Conservation (phyloP, 64 coral and sea anemone genomes). For the Stylophora pistillata region DNA sequence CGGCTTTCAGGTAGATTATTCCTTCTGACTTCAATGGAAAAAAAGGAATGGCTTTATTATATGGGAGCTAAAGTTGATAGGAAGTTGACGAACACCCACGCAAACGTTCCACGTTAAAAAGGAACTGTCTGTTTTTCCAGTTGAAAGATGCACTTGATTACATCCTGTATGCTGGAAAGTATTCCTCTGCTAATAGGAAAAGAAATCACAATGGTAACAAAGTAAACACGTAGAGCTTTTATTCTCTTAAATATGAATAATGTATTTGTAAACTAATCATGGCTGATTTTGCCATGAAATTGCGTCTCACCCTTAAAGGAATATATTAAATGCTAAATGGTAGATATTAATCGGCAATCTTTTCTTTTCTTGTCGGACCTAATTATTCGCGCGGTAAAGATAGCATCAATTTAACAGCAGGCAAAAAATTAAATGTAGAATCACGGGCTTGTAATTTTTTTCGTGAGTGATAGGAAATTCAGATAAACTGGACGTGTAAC, state of each 20-base stretch:
- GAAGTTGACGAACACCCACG: not conserved
- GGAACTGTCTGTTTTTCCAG: not conserved
- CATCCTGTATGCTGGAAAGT: not conserved
- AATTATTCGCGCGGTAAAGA: not conserved
- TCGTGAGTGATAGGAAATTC: not conserved
- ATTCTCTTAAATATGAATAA: not conserved
- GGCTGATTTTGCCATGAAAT: conserved; percentile 15
- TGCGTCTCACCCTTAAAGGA: not conserved
- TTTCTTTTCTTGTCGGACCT: not conserved
- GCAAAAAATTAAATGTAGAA: not conserved
- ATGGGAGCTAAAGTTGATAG: not conserved
- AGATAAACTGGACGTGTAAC: not conserved
- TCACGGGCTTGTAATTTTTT: not conserved
- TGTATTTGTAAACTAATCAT: conserved; percentile 25
- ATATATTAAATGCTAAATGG: conserved; percentile 1
- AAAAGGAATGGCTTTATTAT: not conserved
- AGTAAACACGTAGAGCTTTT: not conserved
- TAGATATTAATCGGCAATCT: not conserved
- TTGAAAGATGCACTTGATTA: not conserved
- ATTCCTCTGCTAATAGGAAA: not conserved
- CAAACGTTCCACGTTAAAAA: not conserved
- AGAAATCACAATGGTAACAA: not conserved
- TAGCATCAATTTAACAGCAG: conserved; percentile 1
- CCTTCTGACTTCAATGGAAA: not conserved
- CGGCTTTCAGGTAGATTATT: not conserved